phyloP scores from a whole-genome alignment of 2,888 invertebrate species.

The Creontiades dilutus region DNA sequence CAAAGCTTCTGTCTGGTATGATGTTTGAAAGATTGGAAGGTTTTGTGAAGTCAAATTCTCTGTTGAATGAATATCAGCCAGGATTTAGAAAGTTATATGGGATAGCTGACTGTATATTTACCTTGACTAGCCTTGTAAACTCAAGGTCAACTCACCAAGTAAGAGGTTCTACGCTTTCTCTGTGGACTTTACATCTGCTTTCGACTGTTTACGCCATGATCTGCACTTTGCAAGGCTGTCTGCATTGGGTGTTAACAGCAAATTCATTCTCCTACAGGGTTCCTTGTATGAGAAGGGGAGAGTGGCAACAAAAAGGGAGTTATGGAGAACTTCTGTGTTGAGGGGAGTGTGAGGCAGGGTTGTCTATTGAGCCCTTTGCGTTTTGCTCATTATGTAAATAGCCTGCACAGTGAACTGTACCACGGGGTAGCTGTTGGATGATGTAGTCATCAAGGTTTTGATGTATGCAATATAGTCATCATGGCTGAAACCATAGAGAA shows the following conservation, averaged over 20 bases:
- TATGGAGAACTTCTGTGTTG: background rate
- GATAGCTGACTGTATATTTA: no score
- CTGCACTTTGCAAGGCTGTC: background rate
- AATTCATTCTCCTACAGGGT: background rate
- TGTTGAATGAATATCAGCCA: no score
- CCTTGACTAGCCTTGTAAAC: no score
- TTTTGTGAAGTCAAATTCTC: no score
- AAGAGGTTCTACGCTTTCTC: no score
- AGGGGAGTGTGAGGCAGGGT: background rate
- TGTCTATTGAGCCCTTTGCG: background rate
- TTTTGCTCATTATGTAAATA: background rate
- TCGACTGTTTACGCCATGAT: background rate
- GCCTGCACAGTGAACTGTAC: background rate
- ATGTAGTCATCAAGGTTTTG: background rate
- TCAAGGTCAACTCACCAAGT: no score
- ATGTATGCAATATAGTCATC: background rate
- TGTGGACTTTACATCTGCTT: background rate
- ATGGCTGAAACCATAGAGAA: background rate
- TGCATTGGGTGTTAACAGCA: background rate
- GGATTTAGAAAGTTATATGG: no score
- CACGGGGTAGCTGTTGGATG: background rate
- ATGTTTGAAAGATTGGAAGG: no score
- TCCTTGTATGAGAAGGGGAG: background rate
- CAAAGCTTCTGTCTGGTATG: no score
- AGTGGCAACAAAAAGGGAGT: background rate